These are phyloP conservation scores for Poeciliopsis presidionis DNA, from an alignment of 2,797 vertebrate genomes.

Conservation along the genomic window DNA sequence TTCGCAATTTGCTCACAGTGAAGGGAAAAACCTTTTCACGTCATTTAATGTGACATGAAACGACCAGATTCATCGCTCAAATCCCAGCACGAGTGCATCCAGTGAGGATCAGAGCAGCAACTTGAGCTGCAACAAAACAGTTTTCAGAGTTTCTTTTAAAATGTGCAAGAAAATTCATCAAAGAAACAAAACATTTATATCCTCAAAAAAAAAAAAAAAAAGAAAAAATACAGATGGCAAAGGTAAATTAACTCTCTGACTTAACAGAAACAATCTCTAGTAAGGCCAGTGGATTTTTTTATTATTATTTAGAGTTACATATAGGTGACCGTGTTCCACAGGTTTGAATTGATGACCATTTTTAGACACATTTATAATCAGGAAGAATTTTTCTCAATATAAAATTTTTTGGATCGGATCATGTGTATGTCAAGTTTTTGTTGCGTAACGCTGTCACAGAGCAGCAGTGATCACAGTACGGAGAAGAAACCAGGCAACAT, in stretches of 20 bases:
- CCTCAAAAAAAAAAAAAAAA: neutral
- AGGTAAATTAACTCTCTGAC: neutral
- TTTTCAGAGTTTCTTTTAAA: neutral
- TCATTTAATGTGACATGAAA: neutral
- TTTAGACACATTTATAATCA: neutral
- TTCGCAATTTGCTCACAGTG: neutral
- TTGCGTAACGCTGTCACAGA: neutral
- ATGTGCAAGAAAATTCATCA: neutral
- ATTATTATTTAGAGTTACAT: too few species aligned
- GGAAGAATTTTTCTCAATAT: neutral
- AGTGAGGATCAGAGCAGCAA: neutral
- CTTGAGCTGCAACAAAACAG: neutral
- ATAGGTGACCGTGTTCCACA: neutral
- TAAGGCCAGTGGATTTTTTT: neutral
- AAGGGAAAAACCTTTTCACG: neutral
- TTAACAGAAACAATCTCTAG: neutral
- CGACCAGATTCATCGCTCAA: neutral
- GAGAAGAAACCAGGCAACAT: slow-evolving; percentile 28
- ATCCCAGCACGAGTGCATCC: neutral
- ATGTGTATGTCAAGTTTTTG: neutral
- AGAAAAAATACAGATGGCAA: too few species aligned
- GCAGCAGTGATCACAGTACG: slow-evolving; percentile 19
- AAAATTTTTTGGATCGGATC: neutral
- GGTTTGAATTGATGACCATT: neutral
- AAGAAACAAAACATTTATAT: neutral